Base-by-base conservation (phyloP, 2,113 vertebrate genomes). In the Salminus brasiliensis region DNA sequence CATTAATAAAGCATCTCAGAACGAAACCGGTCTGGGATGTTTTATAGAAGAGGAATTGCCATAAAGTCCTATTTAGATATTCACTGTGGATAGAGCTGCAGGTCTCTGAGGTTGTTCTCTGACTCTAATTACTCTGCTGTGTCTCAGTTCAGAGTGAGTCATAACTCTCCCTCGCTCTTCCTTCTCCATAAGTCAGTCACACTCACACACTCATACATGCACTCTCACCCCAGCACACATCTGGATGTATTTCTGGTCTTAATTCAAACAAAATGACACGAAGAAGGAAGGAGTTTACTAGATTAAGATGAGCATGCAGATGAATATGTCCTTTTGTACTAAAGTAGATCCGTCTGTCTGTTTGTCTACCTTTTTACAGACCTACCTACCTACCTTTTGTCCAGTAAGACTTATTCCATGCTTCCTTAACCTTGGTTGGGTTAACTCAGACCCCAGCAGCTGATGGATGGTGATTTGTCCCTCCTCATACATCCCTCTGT, bases 161-260 rank as follows among this genome's bases (percentile, higher is more conserved):
- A 72, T 39, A 25, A 72, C 52, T 45, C 41, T 36, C 23, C 15
- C 49, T 72, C 15, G 0, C 27, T 23, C 66, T 62, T 47, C 36
- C 21, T 41, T 70, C 23, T 78, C 34, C n/a, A 55, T 59, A 76
- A 72, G 41, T 49, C 59, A 39, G 29, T 57, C 67, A 60, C 36
- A 79, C n/a, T n/a, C n/a, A 47, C 30, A 47, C 30, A 72, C 32
- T 69, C 25, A 69, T 45, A 45, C 75, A 69, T 21, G 11, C 75
- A 59, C 12, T 70, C 43, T 47, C 57, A 34, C 18, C 39, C 36
- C 27, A 78, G 53, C 7, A 60, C 52, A 78, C 76, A 78, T 78
- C 66, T 78, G 76, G 76, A 78, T 70, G 65, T 49, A 70, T 70
- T 78, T 70, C 39, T 70, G 29, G 27, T 7, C 18, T 69, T 77